Evolutionary conservation across 2,113 vertebrate genomes (phyloP), one percentile per base, ranked within the genome.

Genomic region (Synodontis membranacea): DNA sequence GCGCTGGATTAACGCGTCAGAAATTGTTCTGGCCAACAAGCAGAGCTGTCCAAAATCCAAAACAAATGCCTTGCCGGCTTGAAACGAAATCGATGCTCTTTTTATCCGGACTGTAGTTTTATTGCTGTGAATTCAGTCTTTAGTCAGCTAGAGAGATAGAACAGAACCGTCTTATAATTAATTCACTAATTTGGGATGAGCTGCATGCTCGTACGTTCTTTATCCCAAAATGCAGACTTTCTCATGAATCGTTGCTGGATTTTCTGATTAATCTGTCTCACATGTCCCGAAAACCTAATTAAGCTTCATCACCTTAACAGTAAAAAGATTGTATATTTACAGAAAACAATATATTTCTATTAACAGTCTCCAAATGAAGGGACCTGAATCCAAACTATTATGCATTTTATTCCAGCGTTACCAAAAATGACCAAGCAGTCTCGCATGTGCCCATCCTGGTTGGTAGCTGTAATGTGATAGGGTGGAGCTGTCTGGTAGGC

Each of bases 1-100:
- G 31, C 11, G 52, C 12, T 17, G 78, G 21, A 72, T 72, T 42
- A 74, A 82, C 15, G 44, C 12, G 34, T 46, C 68, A 11, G 68
- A 42, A 72, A 46, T 14, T 25, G 2, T 44, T 62, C 56, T 42
- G 52, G 70, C 37, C 37, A 74, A 50, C 44, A 44, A 74, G 54
- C 44, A 52, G 28, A 50, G 82, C 50, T 7, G 46, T 84, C 54
- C 42, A 34, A 74, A 78, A 84, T 19, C 62, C 14, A 28, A 80
- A 81, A 72, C 28, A 7, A 84, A 56, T 37, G 12, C 54, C 52
- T 78, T 58, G 48, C 75, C 56, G 58, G 17, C 34, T 54, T 42
- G 46, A 89, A 66, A 84, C 31, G 66, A 83, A 89, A 86, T 89
- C 82, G 34, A 60, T 84, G 64, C 46, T 50, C 10, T 81, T 89